Evolutionary conservation across 1,140 invertebrate genomes (phyloP), one percentile per base, ranked within the genome.

Genomic region (Philotrypesis tridentata): DNA sequence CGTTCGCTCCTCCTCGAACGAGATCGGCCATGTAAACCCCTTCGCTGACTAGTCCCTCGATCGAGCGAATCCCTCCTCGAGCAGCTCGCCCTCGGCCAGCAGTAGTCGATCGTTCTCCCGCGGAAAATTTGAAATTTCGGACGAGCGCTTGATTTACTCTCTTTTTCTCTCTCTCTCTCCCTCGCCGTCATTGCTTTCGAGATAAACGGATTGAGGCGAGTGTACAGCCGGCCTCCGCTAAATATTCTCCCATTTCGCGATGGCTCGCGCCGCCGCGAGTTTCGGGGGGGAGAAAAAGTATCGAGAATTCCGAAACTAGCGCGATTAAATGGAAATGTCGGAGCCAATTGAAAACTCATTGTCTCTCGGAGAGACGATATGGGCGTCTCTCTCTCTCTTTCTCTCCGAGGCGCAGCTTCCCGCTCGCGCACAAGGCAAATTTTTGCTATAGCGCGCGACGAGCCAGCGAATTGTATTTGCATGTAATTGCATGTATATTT

Each of bases 401-500:
- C n/a, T n/a, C n/a, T n/a, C n/a, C n/a, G n/a, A n/a, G n/a, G n/a
- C n/a, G n/a, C n/a, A n/a, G n/a, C n/a, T n/a, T n/a, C n/a, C n/a
- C n/a, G n/a, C n/a, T n/a, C n/a, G n/a, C n/a, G n/a, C n/a, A n/a
- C n/a, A 80, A 67, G 27, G 40, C 21, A 12, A 81, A 81, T 81
- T 81, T 81, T 76, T 76, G n/a, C n/a, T n/a, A n/a, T n/a, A n/a
- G n/a, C 17, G 43, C 75, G 63, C n/a, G 31, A n/a, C 17, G 21
- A 72, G 31, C 60, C 29, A 37, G 31, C 68, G 74, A 77, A 77
- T 82, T 82, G 67, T 82, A 82, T 82, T 82, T 82, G 74, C 80
- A 82, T 82, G 80, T 82, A 77, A 82, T 82, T 82, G 67, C 79
- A 76, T 76, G 79, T 81, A 61, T 82, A 82, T 82, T 76, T 76